Evolutionary conservation across 2,797 vertebrate species (phyloP).

Genomic region (Loris lydekkerianus): DNA sequence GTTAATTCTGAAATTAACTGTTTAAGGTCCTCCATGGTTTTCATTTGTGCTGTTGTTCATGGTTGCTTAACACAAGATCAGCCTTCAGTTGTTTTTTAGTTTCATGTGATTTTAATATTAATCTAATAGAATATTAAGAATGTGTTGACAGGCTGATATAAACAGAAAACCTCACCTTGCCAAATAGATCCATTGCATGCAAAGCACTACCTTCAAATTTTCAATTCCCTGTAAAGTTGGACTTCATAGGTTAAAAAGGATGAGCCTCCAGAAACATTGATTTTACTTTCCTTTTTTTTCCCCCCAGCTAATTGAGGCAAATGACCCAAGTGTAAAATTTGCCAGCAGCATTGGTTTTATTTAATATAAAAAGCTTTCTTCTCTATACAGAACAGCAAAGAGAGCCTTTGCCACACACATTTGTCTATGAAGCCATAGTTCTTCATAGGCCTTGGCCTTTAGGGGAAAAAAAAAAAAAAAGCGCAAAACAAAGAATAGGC

Average conservation of each 20-base stretch:
- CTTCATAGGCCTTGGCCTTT: conserved; percentile 57
- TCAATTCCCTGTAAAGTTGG: conserved; percentile 24
- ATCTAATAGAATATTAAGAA: conserved; percentile 4
- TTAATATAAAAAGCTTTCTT: conserved; percentile 74
- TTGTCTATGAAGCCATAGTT: conserved; percentile 65
- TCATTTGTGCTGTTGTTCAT: neutral
- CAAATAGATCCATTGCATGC: neutral
- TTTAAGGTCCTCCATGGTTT: neutral
- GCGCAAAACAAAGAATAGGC: conserved; percentile 10
- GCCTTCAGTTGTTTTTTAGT: neutral
- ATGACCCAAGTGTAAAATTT: conserved; percentile 68
- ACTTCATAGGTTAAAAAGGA: conserved; percentile 14
- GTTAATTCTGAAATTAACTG: neutral
- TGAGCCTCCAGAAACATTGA: conserved; percentile 33
- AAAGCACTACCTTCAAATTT: neutral
- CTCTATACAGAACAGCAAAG: conserved; percentile 72
- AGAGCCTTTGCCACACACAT: conserved; percentile 65
- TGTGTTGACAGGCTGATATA: neutral
- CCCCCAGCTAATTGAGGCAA: conserved; percentile 72
- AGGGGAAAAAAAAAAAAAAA: neutral
- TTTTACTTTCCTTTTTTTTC: conserved; percentile 43
- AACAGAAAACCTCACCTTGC: neutral
- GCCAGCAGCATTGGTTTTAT: conserved; percentile 74
- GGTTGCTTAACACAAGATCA: neutral
- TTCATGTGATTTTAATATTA: conserved; percentile 15